Evolutionary conservation across 1,140 invertebrate species (phyloP).

Genomic region (Leptopilina boulardi): DNA sequence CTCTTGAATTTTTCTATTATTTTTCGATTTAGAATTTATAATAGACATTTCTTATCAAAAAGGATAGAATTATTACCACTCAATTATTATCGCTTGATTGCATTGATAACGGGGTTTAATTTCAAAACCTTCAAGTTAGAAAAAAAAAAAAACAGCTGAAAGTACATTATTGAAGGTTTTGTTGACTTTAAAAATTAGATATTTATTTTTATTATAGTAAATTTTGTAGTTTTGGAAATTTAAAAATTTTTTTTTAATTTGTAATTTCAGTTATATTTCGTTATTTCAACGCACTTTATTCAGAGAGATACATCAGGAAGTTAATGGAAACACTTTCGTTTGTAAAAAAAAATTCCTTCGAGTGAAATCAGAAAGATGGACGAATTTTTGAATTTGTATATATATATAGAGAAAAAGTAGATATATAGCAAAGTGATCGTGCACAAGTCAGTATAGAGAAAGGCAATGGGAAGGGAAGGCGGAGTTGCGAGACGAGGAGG

Average conservation of each 20-base stretch:
- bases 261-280: too few species aligned
- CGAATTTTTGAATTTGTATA: too few species aligned
- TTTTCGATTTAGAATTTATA: too few species aligned
- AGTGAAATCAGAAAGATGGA: neutral
- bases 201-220: neutral
- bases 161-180: neutral
- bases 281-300: too few species aligned
- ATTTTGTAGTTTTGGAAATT: too few species aligned
- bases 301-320: conserved; percentile 15
- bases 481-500: conserved; percentile 15
- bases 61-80: neutral
- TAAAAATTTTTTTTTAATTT: too few species aligned
- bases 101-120: neutral
- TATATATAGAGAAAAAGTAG: neutral
- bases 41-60: neutral
- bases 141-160: neutral
- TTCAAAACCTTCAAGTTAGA: neutral
- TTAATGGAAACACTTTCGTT: conserved; percentile 1
- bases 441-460: conserved; percentile 29
- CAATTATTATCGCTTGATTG: conserved; percentile 1
- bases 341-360: neutral
- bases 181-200: neutral
- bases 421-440: conserved; percentile 8
- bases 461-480: conserved; percentile 41
- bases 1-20: too few species aligned